phyloP scores from a whole-genome alignment of 2,113 vertebrate genomes.

The Plectropomus leopardus region DNA sequence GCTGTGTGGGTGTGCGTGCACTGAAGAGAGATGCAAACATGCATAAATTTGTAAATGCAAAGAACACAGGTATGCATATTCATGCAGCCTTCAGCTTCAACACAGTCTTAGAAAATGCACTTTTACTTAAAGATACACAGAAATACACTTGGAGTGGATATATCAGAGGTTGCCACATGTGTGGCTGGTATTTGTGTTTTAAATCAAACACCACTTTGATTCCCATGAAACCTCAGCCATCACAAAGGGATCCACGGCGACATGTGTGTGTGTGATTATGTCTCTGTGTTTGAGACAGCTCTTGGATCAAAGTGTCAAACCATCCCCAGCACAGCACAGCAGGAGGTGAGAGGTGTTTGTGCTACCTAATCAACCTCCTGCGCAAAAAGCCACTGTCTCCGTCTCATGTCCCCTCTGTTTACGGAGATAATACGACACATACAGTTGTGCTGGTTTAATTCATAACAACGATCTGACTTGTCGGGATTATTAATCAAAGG shows the following conservation, averaged over 20 bases:
- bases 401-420: constrained; percentile 50
- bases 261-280: constrained; percentile 28
- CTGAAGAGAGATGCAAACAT: neutral
- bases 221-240: constrained; percentile 13
- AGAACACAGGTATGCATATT: neutral
- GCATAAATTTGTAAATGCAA: constrained; percentile 7
- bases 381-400: constrained; percentile 49
- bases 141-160: neutral
- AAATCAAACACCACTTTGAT: constrained; percentile 24
- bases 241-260: constrained; percentile 4
- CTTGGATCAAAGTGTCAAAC: constrained; percentile 58
- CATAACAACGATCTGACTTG: constrained; percentile 68
- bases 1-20: constrained; percentile 8
- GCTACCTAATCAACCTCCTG: constrained; percentile 67
- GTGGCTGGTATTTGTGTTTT: constrained; percentile 26
- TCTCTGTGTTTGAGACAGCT: constrained; percentile 42
- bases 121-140: neutral
- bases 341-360: constrained; percentile 60
- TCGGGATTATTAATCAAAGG: constrained; percentile 76
- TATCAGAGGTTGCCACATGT: neutral
- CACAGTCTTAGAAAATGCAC: neutral
- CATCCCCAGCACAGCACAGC: constrained; percentile 32
- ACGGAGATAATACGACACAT: constrained; percentile 63
- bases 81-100: neutral
- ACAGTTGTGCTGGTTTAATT: constrained; percentile 67